phyloP scores from a whole-genome alignment of 2,113 vertebrate species.

The Paralichthys olivaceus region DNA sequence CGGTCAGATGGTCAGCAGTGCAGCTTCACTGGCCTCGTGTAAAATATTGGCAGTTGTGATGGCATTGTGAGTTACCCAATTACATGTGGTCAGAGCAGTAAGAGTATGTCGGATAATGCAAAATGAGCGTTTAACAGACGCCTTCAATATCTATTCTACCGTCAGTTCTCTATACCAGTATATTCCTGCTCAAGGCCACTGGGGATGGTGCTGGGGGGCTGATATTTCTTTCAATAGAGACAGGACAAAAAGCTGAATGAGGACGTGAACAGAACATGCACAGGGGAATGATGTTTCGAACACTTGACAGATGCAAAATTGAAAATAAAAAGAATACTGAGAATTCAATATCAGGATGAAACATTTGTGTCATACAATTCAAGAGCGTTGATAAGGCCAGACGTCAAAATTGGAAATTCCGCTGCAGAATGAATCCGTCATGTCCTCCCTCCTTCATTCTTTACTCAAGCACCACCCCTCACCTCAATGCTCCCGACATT shows the following conservation, averaged over 20 bases:
- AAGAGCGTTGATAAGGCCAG: too few species aligned
- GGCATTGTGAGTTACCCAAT: background rate
- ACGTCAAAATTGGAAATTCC: too few species aligned
- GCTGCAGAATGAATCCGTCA: too few species aligned
- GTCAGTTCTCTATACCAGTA: background rate
- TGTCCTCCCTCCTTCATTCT: too few species aligned
- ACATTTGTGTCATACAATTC: too few species aligned
- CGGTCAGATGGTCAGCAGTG: background rate
- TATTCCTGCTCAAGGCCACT: background rate
- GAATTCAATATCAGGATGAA: too few species aligned
- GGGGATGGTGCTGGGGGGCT: background rate
- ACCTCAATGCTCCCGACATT: too few species aligned
- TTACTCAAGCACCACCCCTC: too few species aligned
- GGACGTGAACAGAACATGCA: background rate
- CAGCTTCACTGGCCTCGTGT: background rate
- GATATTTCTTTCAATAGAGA: background rate
- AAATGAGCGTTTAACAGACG: background rate
- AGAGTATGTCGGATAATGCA: background rate
- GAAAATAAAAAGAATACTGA: too few species aligned
- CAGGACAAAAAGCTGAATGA: background rate
- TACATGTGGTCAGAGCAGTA: background rate
- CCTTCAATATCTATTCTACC: background rate
- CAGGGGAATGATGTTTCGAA: too few species aligned
- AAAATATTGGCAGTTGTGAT: slow-evolving; percentile 1
- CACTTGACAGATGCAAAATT: too few species aligned